Evolutionary conservation across 2,113 vertebrate species (phyloP), one percentile per base, ranked within the genome.

Genomic region (Ageneiosus marmoratus): DNA sequence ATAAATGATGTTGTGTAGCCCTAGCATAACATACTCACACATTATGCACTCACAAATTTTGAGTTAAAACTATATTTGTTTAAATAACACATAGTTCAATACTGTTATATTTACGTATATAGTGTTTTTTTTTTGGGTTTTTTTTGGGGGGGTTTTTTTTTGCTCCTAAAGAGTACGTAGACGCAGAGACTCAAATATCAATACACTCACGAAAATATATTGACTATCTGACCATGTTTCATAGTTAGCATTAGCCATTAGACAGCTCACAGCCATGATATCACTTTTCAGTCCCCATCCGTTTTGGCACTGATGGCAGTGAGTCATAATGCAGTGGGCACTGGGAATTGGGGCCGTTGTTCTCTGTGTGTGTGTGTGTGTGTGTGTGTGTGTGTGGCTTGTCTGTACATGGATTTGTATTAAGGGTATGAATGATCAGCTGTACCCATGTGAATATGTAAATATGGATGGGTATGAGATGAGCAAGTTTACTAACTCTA

Each of bases 221-320:
- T 85, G 86, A 87, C 81, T 85, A 77, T 74, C 46, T 77, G 84
- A 67, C 81, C 13, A 48, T 80, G 86, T 87, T 85, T 85, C 86
- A 80, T 77, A 69, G 53, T 63, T 82, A 84, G 77, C 84, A 81
- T 87, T 87, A 87, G 80, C 84, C 77, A 87, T 87, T 85, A 87
- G 86, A 79, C n/a, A 81, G 83, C 80, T 83, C 55, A 55, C 48
- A 83, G 86, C 74, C 72, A 53, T 83, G 70, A 85, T 83, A 87
- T 87, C 84, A 87, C 37, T 37, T 82, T 79, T 80, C 46, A 69
- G 69, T 78, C 79, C 58, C 74, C 67, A 79, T 84, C 76, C 67
- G 60, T 83, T 77, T 56, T 84, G 83, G 55, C 60, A 84, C 67
- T n/a, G 41, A 79, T 62, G 76, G 70, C 76, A 75, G 46, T 82